Evolutionary conservation across 2,113 vertebrate genomes (phyloP), one percentile per base, ranked within the genome.

Genomic region (Chloropsis hardwickii): DNA sequence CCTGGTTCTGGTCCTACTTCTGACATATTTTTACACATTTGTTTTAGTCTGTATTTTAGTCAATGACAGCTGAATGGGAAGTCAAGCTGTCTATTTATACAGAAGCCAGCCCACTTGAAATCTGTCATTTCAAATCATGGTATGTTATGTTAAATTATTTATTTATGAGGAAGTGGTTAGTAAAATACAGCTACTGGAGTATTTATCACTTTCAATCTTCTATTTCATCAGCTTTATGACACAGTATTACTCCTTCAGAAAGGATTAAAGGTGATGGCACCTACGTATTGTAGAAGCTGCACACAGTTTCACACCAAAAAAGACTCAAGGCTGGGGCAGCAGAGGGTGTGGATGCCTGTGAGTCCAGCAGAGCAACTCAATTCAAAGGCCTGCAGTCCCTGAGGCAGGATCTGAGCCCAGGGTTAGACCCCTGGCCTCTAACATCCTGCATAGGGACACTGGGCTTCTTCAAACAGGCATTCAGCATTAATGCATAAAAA

Each of bases 1-100:
- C 65, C 33, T 84, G 50, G 60, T 81, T 95, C 92, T 95, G 92
- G 92, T 88, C 50, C 86, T 93, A 95, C 95, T 92, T 80, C 89
- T 96, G 91, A 91, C 37, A 40, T 87, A 77, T 96, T 96, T 95
- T 96, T 96, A 96, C 86, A 72, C 54, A 33, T 91, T 80, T 90
- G 67, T 79, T 47, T 92, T 93, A 65, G 67, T 95, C 76, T 93
- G 65, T 96, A 93, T 92, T 94, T 96, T 81, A 84, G 40, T 72
- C 31, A 6, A 27, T 64, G 28, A 53, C n/a, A 89, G 69, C 37
- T 84, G 48, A 91, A 42, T 64, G 50, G 74, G n/a, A 86, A 92
- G 44, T 53, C 84, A 82, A 90, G 77, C 42, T 88, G 66, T 74
- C 82, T 78, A 51, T 90, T 90, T 95, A 64, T 81, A 94, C 33